Conservation (phyloP, 1,140 invertebrate species). For the Dinothrombium tinctorium region DNA sequence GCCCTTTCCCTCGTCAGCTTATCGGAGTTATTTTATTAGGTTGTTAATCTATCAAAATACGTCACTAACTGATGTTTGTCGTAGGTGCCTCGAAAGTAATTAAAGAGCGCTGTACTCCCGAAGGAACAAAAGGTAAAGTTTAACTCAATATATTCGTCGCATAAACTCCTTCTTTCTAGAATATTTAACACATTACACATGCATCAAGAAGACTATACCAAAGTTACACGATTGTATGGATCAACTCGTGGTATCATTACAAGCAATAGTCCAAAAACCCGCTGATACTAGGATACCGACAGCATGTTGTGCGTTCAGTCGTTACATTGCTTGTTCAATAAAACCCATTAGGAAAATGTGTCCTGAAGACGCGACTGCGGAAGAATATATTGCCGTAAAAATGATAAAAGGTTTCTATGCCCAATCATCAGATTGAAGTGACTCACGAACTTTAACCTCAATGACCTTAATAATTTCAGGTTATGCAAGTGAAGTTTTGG, state of each 20-base stretch:
- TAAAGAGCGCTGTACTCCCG: constrained; percentile 6
- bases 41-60: too few species aligned
- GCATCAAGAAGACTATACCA: constrained; percentile 1
- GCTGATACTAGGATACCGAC: constrained; percentile 6
- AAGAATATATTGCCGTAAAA: constrained; percentile 8
- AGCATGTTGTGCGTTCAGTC: constrained; percentile 9
- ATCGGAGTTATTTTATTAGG: constrained; percentile 7
- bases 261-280: constrained; percentile 1
- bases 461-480: neutral
- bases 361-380: constrained; percentile 4
- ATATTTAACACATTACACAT: constrained; percentile 8
- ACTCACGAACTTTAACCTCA: neutral
- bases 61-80: too few species aligned
- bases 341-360: constrained; percentile 2
- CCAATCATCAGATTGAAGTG: neutral
- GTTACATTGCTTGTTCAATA: constrained; percentile 4
- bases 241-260: constrained; percentile 5
- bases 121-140: constrained; percentile 9
- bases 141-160: neutral
- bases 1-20: constrained; percentile 6
- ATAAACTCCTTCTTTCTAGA: neutral
- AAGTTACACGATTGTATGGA: constrained; percentile 10
- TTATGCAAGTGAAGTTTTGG: constrained; percentile 11
- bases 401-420: constrained; percentile 9
- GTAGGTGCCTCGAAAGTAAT: constrained; percentile 9